Percentiles rank a stretch among this genome's conserved stretches.
Conservation (phyloP, 2,888 invertebrate genomes). For the Orchestes rusci region DNA sequence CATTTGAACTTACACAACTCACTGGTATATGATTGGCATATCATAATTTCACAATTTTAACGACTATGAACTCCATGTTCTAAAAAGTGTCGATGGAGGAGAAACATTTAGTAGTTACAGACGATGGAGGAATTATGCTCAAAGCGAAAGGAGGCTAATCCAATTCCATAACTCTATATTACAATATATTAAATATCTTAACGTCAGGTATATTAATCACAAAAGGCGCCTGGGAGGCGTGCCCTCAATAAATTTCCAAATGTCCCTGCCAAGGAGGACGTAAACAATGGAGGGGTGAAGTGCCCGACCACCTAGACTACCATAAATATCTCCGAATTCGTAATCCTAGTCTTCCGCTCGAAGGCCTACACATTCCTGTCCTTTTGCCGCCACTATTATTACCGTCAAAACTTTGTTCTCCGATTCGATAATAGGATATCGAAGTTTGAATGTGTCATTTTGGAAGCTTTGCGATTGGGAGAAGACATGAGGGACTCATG, state of each 20-base stretch:
- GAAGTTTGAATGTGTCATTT: too few relatives aligned
- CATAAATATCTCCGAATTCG: constrained; percentile 44
- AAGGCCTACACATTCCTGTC: constrained; percentile 34
- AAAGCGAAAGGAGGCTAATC: too few relatives aligned
- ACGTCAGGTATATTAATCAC: constrained; percentile 17
- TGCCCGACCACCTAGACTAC: constrained; percentile 42
- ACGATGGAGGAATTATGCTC: too few relatives aligned
- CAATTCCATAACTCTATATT: constrained; percentile 8
- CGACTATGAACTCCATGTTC: too few relatives aligned
- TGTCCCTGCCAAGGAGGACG: constrained; percentile 41
- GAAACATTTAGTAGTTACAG: too few relatives aligned
- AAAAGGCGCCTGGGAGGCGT: constrained; percentile 12
- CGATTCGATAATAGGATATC: constrained; percentile 16
- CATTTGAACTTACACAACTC: too few relatives aligned
- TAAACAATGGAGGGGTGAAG: constrained; percentile 45
- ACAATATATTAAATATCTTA: constrained; percentile 15
- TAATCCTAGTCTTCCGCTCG: constrained; percentile 43
- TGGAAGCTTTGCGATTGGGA: too few relatives aligned
- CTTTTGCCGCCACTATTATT: constrained; percentile 20
- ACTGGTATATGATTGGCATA: too few relatives aligned
- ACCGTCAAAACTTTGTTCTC: constrained; percentile 21
- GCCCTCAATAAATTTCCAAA: constrained; percentile 40
- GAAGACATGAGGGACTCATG: too few relatives aligned
- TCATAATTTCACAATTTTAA: too few relatives aligned
- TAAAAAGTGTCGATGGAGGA: too few relatives aligned